Conservation (phyloP, 2,797 vertebrate genomes). For the Hoplostethus atlanticus region DNA sequence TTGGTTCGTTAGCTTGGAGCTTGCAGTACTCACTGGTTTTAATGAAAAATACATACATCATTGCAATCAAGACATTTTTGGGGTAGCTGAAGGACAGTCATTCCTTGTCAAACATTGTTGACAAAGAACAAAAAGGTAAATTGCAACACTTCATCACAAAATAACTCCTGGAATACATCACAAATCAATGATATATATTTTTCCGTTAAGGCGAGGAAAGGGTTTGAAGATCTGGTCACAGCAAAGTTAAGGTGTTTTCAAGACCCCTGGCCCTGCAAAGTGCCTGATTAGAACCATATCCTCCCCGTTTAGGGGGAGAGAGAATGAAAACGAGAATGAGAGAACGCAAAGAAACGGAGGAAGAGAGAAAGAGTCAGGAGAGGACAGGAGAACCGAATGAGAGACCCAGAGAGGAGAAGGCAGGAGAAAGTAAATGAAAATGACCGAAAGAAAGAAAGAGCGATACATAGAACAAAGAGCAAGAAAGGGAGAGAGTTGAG, state of each 20-base stretch:
- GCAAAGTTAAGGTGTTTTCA: conserved; percentile 52
- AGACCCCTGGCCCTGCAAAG: conserved; percentile 58
- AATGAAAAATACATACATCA: neutral
- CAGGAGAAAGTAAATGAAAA: conserved; percentile 42
- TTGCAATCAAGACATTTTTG: no score
- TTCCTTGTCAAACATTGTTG: neutral
- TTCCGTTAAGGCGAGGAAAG: conserved; percentile 10
- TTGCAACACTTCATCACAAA: no score
- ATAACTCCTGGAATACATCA: no score
- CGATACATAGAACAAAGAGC: conserved; percentile 48
- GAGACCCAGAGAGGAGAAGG: conserved; percentile 28
- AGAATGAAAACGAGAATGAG: conserved; percentile 18
- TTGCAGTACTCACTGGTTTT: neutral
- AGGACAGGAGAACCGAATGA: conserved; percentile 21
- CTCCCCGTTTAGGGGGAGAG: conserved; percentile 66
- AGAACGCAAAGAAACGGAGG: conserved; percentile 24
- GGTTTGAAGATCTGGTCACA: conserved; percentile 38
- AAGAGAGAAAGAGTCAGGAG: conserved; percentile 18
- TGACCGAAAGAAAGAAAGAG: conserved; percentile 23
- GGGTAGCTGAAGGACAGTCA: conserved; percentile 8
- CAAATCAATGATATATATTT: neutral
- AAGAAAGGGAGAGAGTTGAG: conserved; percentile 48
- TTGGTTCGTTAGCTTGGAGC: neutral
- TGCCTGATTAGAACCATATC: conserved; percentile 76
- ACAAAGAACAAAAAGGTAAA: no score